Base-by-base conservation (phyloP, 2,888 invertebrate genomes). In the Plebejus argus region DNA sequence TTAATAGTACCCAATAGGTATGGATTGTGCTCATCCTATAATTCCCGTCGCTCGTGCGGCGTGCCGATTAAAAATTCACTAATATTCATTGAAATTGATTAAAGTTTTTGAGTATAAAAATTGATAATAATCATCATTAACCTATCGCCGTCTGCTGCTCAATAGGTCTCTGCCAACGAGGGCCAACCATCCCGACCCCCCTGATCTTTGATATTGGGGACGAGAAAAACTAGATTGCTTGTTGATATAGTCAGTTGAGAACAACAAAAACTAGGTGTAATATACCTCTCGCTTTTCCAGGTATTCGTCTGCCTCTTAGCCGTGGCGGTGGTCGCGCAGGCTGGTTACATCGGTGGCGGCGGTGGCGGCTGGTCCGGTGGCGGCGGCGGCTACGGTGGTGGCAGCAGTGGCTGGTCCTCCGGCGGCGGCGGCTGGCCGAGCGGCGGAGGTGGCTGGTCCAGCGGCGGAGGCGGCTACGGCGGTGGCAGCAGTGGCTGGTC, bases 261-360 rank as follows among this genome's bases (percentile, higher is more conserved):
- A 45, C 10, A 10, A 45, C 45, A 45, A 45, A 10, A 45, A 45
- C 45, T 45, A 45, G 8, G 45, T 45, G 45, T 66, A 28, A 33
- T 15, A 28, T 12, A 28, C 15, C 15, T 66, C 6, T 33, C 66
- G 12, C 76, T 61, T 66, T 82, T 79, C 33, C 88, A 94, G 93
- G 90, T 93, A 81, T 93, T 94, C 87, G 89, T 93, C 78, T 94
- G 93, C 84, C 84, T 94, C 61, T 86, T 94, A 85, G 91, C 91
- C 79, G 82, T 93, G 80, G 89, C 90, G 80, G 92, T 88, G 78
- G 90, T 84, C 81, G 88, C 87, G 45, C 87, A 88, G 75, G 93
- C 92, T 84, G 93, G 93, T 20, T 90, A 86, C 81, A 89, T 91
- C 80, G 85, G 88, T 71, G 86, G 90, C 78, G 87, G 88, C 61